phyloP scores from a whole-genome alignment of 2,113 vertebrate species.

The Aplodontia rufa region DNA sequence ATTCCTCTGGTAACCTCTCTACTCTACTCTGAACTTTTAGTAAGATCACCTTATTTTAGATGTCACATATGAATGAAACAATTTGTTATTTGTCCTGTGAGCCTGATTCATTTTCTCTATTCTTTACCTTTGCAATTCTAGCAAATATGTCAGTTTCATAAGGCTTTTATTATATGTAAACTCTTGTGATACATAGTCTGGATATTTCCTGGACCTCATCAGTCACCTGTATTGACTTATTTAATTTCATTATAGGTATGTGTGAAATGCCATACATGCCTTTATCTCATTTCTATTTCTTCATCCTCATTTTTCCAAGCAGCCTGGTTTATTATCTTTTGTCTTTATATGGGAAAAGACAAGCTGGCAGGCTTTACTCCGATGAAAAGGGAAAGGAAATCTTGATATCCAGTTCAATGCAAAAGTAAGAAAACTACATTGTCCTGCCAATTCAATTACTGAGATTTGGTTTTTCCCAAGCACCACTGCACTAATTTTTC shows the following conservation, averaged over 20 bases:
- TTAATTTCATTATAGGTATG: background rate
- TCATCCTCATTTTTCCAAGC: background rate
- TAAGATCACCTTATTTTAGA: background rate
- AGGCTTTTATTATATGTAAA: background rate
- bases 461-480: background rate
- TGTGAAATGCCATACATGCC: background rate
- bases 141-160: background rate
- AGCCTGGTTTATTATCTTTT: background rate
- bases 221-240: background rate
- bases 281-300: background rate
- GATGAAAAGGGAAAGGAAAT: background rate
- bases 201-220: background rate
- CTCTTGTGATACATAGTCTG: background rate
- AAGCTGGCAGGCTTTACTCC: background rate
- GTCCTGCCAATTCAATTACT: background rate
- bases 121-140: background rate
- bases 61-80: background rate
- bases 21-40: background rate
- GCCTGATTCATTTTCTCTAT: background rate
- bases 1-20: background rate
- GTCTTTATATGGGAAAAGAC: background rate
- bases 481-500: background rate
- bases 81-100: background rate
- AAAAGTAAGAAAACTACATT: background rate
- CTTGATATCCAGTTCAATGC: rapidly evolving